Percentiles rank a stretch among this genome's conserved stretches.
phyloP scores from a whole-genome alignment of 2,113 vertebrate species.

The Syngnathus typhle region DNA sequence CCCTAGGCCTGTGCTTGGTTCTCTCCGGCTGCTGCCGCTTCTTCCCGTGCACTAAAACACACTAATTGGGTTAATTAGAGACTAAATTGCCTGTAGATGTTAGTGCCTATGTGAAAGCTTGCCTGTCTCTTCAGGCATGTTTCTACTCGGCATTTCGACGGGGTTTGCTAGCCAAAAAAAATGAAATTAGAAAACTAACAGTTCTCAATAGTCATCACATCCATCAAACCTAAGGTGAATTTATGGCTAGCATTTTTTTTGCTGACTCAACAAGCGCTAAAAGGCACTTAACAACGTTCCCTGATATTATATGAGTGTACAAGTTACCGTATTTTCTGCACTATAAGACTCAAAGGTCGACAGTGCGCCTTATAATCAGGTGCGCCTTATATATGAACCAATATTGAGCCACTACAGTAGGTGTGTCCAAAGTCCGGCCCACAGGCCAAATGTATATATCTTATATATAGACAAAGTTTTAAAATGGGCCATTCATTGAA shows the following conservation, averaged over 20 bases:
- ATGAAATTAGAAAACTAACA: no score
- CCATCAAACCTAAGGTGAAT: not conserved
- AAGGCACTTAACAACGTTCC: not conserved
- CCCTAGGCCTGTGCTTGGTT: not conserved
- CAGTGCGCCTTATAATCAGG: no score
- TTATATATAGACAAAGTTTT: no score
- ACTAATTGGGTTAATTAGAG: conserved; percentile 7
- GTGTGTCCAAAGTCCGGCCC: no score
- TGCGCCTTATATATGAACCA: no score
- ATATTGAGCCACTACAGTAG: no score
- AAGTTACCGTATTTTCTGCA: no score
- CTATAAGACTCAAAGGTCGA: no score
- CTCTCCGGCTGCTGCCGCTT: not conserved
- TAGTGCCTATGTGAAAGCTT: not conserved
- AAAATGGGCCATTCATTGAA: no score
- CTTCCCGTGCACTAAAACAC: not conserved
- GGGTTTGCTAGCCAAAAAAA: not conserved
- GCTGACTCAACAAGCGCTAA: not conserved
- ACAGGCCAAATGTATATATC: no score
- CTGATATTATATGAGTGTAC: not conserved
- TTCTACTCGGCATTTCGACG: not conserved
- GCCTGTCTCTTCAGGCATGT: not conserved
- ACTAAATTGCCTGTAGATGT: conserved; percentile 1
- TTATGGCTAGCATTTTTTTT: not conserved
- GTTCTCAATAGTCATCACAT: no score